Conservation (phyloP, 2,113 vertebrate species). For the Amphilophus citrinellus region DNA sequence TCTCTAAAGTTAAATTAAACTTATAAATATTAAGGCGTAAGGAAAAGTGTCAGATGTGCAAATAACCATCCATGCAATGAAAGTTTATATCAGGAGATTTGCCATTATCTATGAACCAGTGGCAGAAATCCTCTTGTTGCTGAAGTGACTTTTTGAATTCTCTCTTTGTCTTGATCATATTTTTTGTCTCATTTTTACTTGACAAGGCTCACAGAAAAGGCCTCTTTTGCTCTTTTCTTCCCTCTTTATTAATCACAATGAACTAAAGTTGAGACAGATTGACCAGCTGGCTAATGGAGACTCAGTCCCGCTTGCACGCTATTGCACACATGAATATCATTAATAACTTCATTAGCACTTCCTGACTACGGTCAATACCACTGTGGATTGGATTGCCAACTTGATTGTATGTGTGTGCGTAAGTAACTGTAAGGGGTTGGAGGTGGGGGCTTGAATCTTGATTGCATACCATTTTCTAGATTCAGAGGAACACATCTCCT, state of each 20-base stretch:
- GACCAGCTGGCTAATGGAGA: constrained; percentile 63
- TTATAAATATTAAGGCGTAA: neutral
- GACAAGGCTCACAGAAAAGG: constrained; percentile 12
- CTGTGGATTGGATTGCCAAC: constrained; percentile 56
- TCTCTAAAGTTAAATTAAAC: neutral
- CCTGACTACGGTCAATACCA: constrained; percentile 58
- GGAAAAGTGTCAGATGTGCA: neutral
- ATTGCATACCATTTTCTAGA: constrained; percentile 68
- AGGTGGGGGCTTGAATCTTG: constrained; percentile 47
- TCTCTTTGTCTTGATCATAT: neutral
- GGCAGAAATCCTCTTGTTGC: neutral
- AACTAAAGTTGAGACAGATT: constrained; percentile 49
- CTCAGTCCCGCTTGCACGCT: constrained; percentile 51
- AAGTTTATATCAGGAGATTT: neutral
- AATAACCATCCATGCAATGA: constrained; percentile 4
- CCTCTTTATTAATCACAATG: constrained; percentile 44
- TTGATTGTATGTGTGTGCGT: constrained; percentile 40
- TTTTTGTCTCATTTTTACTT: constrained; percentile 22
- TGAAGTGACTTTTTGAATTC: neutral
- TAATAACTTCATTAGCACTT: constrained; percentile 78
- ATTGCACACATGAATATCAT: constrained; percentile 75
- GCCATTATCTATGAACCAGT: neutral
- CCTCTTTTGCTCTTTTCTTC: constrained; percentile 23
- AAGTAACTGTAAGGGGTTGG: neutral
- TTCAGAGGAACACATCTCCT: constrained; percentile 70